These are phyloP conservation scores for Shinisaurus crocodilurus DNA, from an alignment of 2,113 vertebrate genomes.

Conservation along the genomic window DNA sequence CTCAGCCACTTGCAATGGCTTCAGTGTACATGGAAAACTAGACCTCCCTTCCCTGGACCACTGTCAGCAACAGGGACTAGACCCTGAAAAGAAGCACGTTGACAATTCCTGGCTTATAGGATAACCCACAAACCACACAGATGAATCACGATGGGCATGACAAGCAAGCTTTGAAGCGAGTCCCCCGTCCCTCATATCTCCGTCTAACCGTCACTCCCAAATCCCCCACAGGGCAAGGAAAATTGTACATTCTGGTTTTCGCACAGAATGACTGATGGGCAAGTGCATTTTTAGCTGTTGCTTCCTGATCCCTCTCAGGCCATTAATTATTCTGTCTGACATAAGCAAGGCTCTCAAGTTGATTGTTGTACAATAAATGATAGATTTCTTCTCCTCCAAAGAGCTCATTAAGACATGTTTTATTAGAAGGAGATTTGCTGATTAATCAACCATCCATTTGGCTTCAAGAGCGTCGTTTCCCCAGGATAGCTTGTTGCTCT, in stretches of 20 bases:
- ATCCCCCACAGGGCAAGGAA: conserved; percentile 52
- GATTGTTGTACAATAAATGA: conserved; percentile 60
- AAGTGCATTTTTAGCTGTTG: conserved; percentile 28
- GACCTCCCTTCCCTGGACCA: background rate
- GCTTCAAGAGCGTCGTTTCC: conserved; percentile 34
- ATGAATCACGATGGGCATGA: conserved; percentile 53
- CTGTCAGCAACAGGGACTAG: background rate
- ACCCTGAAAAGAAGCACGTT: too few relatives aligned
- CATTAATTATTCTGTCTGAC: conserved; percentile 53
- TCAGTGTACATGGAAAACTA: background rate
- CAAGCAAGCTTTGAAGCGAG: background rate
- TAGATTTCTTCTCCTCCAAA: conserved; percentile 60
- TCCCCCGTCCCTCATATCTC: conserved; percentile 57
- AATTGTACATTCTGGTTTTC: conserved; percentile 13
- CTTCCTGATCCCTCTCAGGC: conserved; percentile 32
- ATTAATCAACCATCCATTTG: conserved; percentile 69
- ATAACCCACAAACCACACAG: conserved; percentile 27
- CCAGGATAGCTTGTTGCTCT: conserved; percentile 27
- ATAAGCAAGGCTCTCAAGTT: conserved; percentile 54
- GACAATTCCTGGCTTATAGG: background rate
- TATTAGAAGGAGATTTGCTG: conserved; percentile 63
- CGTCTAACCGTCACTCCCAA: conserved; percentile 24
- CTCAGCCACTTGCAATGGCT: background rate
- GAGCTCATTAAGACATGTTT: conserved; percentile 72
- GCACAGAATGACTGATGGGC: conserved; percentile 61